Conservation (phyloP, 1,140 invertebrate genomes). For the Neodiprion pinetum region DNA sequence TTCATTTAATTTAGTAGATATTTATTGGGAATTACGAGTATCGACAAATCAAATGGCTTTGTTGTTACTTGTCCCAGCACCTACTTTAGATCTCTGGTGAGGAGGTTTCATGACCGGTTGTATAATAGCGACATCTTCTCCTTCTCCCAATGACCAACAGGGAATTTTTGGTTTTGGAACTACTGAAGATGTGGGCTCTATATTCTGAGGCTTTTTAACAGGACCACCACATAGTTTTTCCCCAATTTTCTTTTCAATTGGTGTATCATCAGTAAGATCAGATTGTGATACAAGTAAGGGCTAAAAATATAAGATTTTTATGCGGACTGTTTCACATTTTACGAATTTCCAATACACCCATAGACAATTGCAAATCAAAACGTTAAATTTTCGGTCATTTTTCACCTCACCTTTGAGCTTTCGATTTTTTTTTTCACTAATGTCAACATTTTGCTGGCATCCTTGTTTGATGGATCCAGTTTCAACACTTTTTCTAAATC, state of each 20-base stretch:
- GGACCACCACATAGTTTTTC: slow-evolving; percentile 33
- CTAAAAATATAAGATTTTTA: slow-evolving; percentile 28
- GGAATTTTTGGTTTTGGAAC: slow-evolving; percentile 44
- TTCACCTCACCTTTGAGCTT: slow-evolving; percentile 41
- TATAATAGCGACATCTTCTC: slow-evolving; percentile 63
- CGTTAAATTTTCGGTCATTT: background rate
- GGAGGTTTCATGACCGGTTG: slow-evolving; percentile 67
- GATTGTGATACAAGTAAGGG: slow-evolving; percentile 20
- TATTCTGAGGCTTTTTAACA: slow-evolving; percentile 36
- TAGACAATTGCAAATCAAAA: background rate
- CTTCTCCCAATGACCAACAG: slow-evolving; percentile 53
- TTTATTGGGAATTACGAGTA: no score
- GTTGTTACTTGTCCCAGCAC: slow-evolving; percentile 8
- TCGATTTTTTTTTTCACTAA: slow-evolving; percentile 65
- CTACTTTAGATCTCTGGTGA: slow-evolving; percentile 70
- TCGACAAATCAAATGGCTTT: no score
- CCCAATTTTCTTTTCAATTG: slow-evolving; percentile 35
- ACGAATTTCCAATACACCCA: no score
- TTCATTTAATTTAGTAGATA: no score
- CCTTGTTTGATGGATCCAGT: slow-evolving; percentile 76
- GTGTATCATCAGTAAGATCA: slow-evolving; percentile 17
- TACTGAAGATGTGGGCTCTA: slow-evolving; percentile 44
- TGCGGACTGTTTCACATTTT: slow-evolving; percentile 10
- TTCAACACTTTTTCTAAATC: slow-evolving; percentile 73
- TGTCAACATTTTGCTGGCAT: slow-evolving; percentile 66